Evolutionary conservation across 1,140 invertebrate genomes (phyloP).

Genomic region (Zaprionus gabonicus): DNA sequence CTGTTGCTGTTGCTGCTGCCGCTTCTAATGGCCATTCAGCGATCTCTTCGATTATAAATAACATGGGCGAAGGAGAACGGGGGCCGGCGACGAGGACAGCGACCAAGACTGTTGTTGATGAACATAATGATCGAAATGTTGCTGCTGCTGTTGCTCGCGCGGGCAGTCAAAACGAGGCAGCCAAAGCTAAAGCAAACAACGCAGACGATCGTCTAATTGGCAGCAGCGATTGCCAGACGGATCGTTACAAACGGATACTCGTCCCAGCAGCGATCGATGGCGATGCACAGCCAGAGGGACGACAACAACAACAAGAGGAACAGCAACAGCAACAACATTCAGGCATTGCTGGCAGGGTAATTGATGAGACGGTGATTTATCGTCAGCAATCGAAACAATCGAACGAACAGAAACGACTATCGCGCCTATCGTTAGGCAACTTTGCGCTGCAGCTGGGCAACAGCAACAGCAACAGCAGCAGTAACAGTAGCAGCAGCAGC

Average conservation of each 20-base stretch:
- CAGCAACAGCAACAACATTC: not conserved
- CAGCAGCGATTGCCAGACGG: constrained; percentile 37
- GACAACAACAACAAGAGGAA: not conserved
- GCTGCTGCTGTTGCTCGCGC: constrained; percentile 31
- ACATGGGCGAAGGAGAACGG: constrained; percentile 56
- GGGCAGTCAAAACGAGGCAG: constrained; percentile 79
- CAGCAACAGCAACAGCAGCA: constrained; percentile 3
- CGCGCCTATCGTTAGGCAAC: constrained; percentile 59
- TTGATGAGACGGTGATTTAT: constrained; percentile 38
- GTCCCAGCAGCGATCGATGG: constrained; percentile 55
- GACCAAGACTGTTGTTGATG: constrained; percentile 53
- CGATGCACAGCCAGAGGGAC: constrained; percentile 10
- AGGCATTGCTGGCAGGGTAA: constrained; percentile 46
- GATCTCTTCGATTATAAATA: constrained; percentile 74
- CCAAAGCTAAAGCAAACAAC: constrained; percentile 61
- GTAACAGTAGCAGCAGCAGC: constrained; percentile 11
- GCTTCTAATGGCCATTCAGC: constrained; percentile 59
- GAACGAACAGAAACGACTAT: constrained; percentile 66
- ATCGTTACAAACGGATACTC: constrained; percentile 30
- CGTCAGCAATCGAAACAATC: constrained; percentile 48
- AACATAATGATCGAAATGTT: constrained; percentile 64
- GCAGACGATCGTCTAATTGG: constrained; percentile 60
- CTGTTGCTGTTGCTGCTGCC: constrained; percentile 3
- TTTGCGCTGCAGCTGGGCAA: constrained; percentile 37
- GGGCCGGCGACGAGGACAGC: constrained; percentile 24